Evolutionary conservation across 1,140 invertebrate genomes (phyloP), one percentile per base, ranked within the genome.

Genomic region (Hydropsyche tenuis): DNA sequence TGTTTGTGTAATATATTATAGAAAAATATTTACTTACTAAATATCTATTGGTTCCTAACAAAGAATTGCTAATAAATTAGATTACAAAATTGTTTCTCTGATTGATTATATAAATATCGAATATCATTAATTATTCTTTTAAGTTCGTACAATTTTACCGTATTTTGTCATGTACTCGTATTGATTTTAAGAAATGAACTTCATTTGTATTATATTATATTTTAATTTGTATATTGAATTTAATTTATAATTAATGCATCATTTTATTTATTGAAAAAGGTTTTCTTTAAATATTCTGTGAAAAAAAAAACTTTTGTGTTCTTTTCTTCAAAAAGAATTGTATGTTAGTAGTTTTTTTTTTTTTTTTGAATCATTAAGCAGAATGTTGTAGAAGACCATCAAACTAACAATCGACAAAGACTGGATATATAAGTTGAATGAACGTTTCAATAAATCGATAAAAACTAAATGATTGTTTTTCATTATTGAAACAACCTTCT

Each of bases 351-450:
- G 11, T 6, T 53, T 37, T 37, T 37, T 9, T 4, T 37, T 4
- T 37, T 37, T 9, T 37, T 37, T 4, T 4, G 9, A 37, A 37
- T 37, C 3, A 4, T 37, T 16, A 4, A 73, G 66, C 75, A 73
- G 75, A 76, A 76, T 73, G 73, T 69, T 76, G 66, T 60, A 76
- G 70, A 23, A 72, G 48, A 51, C 69, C 75, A 63, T 73, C 66
- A 27, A 71, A 73, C 22, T 70, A 76, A 76, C 75, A 76, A 75
- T 72, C 65, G 69, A 75, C 74, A 75, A 75, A 76, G 75, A 76
- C 75, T 76, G 75, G 75, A 76, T 70, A 76, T 69, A 76, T 73
- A 73, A 72, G 68, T 69, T 76, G 75, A 73, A 73, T 76, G 75
- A 73, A 68, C 66, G 74, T 73, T 75, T 73, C 72, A 76, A 76